Evolutionary conservation across 2,113 vertebrate genomes (phyloP), one percentile per base, ranked within the genome.

Genomic region (Stictonetta naevosa): DNA sequence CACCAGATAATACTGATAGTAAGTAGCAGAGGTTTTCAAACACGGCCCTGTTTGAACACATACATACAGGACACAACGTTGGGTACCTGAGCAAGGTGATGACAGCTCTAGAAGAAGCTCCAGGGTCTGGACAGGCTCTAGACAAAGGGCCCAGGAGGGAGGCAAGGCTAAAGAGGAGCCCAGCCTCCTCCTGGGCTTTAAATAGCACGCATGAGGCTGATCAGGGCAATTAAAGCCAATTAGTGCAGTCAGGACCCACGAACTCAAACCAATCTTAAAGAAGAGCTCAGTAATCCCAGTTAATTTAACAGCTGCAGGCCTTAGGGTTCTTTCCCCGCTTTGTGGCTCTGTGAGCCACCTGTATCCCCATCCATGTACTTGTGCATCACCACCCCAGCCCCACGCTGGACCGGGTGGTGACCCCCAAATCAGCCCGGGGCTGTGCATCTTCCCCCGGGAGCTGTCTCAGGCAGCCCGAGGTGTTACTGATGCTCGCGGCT

Each of bases 61-160:
- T 46, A 67, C 13, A 6, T 0, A 2, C 8, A 79, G 71, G 8
- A 40, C 13, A 25, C 2, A 0, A 3, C 0, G 0, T 1, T 10
- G 11, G 7, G 48, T 29, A 42, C 56, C 59, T 63, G n/a, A n/a
- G 26, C 19, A 11, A 0, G 3, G 26, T 11, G 29, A 28, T 0
- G 15, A 1, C 23, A 29, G 1, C 17, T 6, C 46, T 0, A 8
- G 52, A 28, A 55, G 48, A 36, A 59, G n/a, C 11, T 75, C 16
- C 46, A 22, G 8, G 42, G 10, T 16, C 38, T 9, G 8, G 21
- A 63, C 8, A n/a, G 13, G 46, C 50, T 67, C 31, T 22, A 55
- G 25, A 28, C 4, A 33, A 10, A 13, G 1, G 8, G 0, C 0
- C 12, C 29, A 9, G 0, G 0, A 0, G 8, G 12, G 0, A 33